Conservation (phyloP, 2,113 vertebrate species). For the Phaethon lepturus region DNA sequence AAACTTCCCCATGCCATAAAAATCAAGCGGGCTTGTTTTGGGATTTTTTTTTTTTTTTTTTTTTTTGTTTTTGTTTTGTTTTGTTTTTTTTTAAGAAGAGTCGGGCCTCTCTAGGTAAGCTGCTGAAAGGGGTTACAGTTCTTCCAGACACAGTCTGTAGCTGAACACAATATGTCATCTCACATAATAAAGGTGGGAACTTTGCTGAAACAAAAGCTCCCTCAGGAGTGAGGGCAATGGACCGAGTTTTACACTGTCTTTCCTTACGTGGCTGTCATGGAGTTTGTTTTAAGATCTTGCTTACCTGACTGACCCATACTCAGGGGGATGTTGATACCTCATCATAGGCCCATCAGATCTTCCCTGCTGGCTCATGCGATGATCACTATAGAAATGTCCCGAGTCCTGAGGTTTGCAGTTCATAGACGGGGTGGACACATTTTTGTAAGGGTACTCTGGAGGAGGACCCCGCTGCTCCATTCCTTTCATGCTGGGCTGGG, state of each 20-base stretch:
- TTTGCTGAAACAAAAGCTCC: not conserved
- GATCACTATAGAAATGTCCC: slow-evolving; percentile 88
- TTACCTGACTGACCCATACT: slow-evolving; percentile 96
- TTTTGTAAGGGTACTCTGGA: slow-evolving; percentile 95
- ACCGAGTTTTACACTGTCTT: not conserved
- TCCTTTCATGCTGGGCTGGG: slow-evolving; percentile 78
- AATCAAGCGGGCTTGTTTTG: not conserved
- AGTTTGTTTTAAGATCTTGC: slow-evolving; percentile 20
- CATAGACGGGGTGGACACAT: slow-evolving; percentile 82
- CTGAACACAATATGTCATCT: not conserved
- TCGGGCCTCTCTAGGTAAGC: not conserved
- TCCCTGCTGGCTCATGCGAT: slow-evolving; percentile 84
- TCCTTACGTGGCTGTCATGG: not conserved
- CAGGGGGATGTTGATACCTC: slow-evolving; percentile 96
- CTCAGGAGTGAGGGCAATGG: not conserved
- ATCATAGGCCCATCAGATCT: slow-evolving; percentile 88
- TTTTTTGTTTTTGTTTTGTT: not conserved
- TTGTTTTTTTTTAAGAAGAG: not conserved
- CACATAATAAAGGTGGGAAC: not conserved
- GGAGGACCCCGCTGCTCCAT: slow-evolving; percentile 91
- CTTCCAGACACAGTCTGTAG: not conserved
- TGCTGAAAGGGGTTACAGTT: not conserved
- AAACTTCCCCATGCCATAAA: not conserved
- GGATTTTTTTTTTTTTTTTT: too few relatives aligned
- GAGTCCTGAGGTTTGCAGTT: slow-evolving; percentile 87